Conservation (phyloP, 2,888 invertebrate species). For the Gymnosoma rotundatum region DNA sequence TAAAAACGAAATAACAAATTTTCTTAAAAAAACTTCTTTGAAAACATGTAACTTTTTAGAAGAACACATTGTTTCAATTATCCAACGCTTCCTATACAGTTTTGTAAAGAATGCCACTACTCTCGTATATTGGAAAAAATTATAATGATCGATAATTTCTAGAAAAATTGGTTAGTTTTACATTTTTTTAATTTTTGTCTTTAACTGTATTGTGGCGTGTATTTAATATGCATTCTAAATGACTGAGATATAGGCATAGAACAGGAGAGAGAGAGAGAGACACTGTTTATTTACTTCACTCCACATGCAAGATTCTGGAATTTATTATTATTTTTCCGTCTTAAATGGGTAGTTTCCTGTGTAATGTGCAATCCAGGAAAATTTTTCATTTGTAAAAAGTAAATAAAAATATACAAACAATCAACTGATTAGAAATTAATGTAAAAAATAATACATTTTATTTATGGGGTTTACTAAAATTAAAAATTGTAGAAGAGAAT, state of each 20-base stretch:
- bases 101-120: too few relatives aligned
- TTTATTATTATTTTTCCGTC: constrained; percentile 48
- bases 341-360: constrained; percentile 63
- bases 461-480: too few relatives aligned
- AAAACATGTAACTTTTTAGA: too few relatives aligned
- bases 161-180: too few relatives aligned
- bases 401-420: neutral
- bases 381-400: constrained; percentile 43
- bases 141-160: too few relatives aligned
- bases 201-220: constrained; percentile 22
- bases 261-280: constrained; percentile 16
- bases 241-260: constrained; percentile 26
- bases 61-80: too few relatives aligned
- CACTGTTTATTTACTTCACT: constrained; percentile 29
- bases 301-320: constrained; percentile 61
- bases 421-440: constrained; percentile 20
- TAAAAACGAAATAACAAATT: too few relatives aligned
- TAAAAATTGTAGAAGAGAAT: too few relatives aligned
- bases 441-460: neutral
- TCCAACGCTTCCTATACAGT: too few relatives aligned
- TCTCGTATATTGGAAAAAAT: too few relatives aligned
- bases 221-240: constrained; percentile 27
- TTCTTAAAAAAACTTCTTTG: too few relatives aligned
- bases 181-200: neutral
- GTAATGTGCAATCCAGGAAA: constrained; percentile 43